Evolutionary conservation across 2,888 invertebrate genomes (phyloP).

Genomic region (Caenorhabditis angaria): DNA sequence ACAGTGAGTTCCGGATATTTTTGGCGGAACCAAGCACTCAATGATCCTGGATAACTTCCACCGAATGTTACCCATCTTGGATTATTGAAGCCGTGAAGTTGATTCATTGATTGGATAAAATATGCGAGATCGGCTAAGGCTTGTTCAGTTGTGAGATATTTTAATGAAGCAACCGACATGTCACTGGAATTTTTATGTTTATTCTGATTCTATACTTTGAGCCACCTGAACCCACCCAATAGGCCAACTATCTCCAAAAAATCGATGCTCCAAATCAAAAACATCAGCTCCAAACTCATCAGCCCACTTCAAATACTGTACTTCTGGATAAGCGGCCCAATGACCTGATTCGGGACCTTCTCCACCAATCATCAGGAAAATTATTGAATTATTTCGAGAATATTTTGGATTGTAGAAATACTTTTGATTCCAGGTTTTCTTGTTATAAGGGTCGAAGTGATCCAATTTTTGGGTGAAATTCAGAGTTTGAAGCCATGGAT

Average conservation of each 20-base stretch:
- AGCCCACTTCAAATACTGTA: slow-evolving; percentile 57
- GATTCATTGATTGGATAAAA: slow-evolving; percentile 58
- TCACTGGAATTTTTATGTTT: slow-evolving; percentile 30
- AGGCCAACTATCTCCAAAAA: slow-evolving; percentile 57
- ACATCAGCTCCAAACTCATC: slow-evolving; percentile 51
- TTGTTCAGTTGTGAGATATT: slow-evolving; percentile 51
- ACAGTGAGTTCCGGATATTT: slow-evolving; percentile 59
- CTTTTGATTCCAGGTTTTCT: slow-evolving; percentile 56
- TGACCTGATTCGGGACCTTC: slow-evolving; percentile 53
- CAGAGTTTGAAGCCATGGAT: slow-evolving; percentile 29
- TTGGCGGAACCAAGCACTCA: slow-evolving; percentile 61
- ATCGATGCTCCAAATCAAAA: slow-evolving; percentile 58
- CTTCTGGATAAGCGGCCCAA: slow-evolving; percentile 46
- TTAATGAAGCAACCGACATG: slow-evolving; percentile 49
- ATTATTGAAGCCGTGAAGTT: slow-evolving; percentile 46
- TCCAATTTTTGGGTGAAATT: slow-evolving; percentile 62
- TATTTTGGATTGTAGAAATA: slow-evolving; percentile 58
- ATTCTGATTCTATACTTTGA: neutral
- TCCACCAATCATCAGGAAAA: slow-evolving; percentile 66
- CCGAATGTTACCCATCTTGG: slow-evolving; percentile 69
- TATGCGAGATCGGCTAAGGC: slow-evolving; percentile 56
- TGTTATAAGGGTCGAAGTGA: slow-evolving; percentile 60
- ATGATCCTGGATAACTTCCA: slow-evolving; percentile 62
- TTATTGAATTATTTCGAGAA: slow-evolving; percentile 43
- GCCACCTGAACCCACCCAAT: slow-evolving; percentile 25